Evolutionary conservation across 92 coral and sea anemone species (phyloP), one percentile per base, ranked within the genome.

Genomic region (Blastomussa wellsi): DNA sequence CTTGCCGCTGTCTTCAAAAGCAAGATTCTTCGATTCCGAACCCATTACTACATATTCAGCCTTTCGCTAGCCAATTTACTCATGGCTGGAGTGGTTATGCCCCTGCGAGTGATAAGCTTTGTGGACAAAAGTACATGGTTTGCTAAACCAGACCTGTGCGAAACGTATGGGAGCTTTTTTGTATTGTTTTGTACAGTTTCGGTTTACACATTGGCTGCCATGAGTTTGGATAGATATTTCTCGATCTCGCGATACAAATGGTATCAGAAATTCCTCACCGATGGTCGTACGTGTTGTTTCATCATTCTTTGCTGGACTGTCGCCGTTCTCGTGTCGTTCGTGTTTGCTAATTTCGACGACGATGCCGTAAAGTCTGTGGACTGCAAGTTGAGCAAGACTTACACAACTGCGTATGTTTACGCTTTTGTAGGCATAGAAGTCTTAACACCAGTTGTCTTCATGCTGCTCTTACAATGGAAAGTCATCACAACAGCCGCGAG

Each of bases 41-140:
- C 93, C 19, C 95, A 92, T 51, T 78, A 86, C 49, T 92, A 90
- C 88, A 80, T 88, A 60, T 66, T 83, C 49, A 94, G 93, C 64
- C 84, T 94, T 14, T 88, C 93, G 1, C 33, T 92, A 49, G 94
- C 94, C 35, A 90, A 91, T 83, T 75, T 94, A 38, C 87, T 94
- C 16, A 93, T 94, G 93, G 98, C 98, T n/a, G 84, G 55, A 0
- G 86, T 90, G 0, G 98, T 94, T 24, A 88, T 94, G 98, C 98
- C 98, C 3, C 92, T 94, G 29, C 87, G 98, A 17, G 92, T 94
- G 7, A 38, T 86, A 77, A 94, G 98, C 77, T 94, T 94, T 80
- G 36, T 94, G 42, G 71, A 92, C 81, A 94, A 94, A 59, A 88
- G 67, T 13, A 81, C 82, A 15, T 94, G 98, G 98, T 82, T 88